Evolutionary conservation across 2,113 vertebrate species (phyloP).

Genomic region (Sebastes fasciatus): DNA sequence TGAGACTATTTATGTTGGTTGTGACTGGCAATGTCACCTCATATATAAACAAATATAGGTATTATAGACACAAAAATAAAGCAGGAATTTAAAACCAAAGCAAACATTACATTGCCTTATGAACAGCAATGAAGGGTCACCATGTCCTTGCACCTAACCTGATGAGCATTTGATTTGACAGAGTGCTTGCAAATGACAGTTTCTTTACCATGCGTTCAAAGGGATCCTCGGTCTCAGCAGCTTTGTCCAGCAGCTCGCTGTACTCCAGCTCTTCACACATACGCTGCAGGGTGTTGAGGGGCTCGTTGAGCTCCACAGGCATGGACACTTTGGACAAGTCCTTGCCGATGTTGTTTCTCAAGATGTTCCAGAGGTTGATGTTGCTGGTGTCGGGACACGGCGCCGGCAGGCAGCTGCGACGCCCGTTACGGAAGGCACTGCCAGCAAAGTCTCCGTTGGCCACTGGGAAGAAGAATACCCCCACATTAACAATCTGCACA

Average conservation of each 20-base stretch:
- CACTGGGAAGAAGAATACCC: slow-evolving; percentile 82
- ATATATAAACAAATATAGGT: not conserved
- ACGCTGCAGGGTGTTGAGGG: slow-evolving; percentile 97
- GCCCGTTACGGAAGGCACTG: slow-evolving; percentile 93
- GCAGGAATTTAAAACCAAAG: not conserved
- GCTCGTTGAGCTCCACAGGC: slow-evolving; percentile 98
- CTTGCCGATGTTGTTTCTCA: slow-evolving; percentile 99
- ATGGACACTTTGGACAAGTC: slow-evolving; percentile 99
- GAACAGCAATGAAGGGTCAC: not conserved
- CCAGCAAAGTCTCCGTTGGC: slow-evolving; percentile 95
- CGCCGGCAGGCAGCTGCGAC: slow-evolving; percentile 92
- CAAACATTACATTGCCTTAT: not conserved
- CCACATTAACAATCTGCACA: not conserved
- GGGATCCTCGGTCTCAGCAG: slow-evolving; percentile 92
- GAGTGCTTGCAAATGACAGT: too few species aligned
- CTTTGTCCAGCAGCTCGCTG: slow-evolving; percentile 97
- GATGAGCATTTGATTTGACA: not conserved
- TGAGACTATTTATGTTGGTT: slow-evolving; percentile 17
- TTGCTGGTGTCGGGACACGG: slow-evolving; percentile 97
- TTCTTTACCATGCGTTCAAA: slow-evolving; percentile 95
- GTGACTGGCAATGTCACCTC: slow-evolving; percentile 34
- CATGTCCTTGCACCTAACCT: not conserved
- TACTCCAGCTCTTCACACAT: slow-evolving; percentile 99
- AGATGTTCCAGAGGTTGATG: slow-evolving; percentile 99
- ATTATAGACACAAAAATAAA: not conserved